Evolutionary conservation across 2,888 invertebrate species (phyloP), one percentile per base, ranked within the genome.

Genomic region (Aleiodes leptofemur): DNA sequence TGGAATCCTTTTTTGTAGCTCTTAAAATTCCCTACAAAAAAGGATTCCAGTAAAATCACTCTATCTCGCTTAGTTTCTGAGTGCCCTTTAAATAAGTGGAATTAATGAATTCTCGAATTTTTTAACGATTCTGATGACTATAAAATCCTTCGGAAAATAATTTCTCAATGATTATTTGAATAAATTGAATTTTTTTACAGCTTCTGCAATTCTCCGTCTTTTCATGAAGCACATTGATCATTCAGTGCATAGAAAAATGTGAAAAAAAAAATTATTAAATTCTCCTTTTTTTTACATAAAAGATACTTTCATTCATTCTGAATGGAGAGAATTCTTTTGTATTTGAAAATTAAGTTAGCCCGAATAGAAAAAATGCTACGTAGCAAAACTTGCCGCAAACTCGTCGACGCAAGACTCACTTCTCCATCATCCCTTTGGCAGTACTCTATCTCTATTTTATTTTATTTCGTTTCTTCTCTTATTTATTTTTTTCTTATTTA

Each of bases 271-370:
- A 34, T 34, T 34, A 34, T 34, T 34, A 34, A 34, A 34, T 34
- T 34, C 6, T 34, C 6, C 4, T 34, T 6, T 34, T 6, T 34
- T 34, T n/a, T 7, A 9, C 43, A 48, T 9, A 48, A 64, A 64
- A 64, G 43, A 64, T 38, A 43, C 23, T 23, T 64, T 48, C 64
- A 48, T 48, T 38, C 16, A 34, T 38, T 38, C n/a, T 16, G 16
- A 64, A 64, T 38, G 43, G 43, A 76, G 73, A 76, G 72, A 81
- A 82, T 82, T 84, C 83, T 82, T 43, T 83, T 84, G 84, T 83
- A 79, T 83, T 81, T 83, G 81, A 81, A 82, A 84, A 84, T 84
- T 80, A 83, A 84, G 81, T 84, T 84, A 82, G 80, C 79, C 79
- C 77, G 75, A 75, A 72, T 79, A 70, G 66, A 69, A 72, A 69